Percentiles rank a stretch among this genome's conserved stretches.
These are phyloP conservation scores for Decapterus maruadsi DNA, from an alignment of 2,797 vertebrate species.

Conservation along the genomic window DNA sequence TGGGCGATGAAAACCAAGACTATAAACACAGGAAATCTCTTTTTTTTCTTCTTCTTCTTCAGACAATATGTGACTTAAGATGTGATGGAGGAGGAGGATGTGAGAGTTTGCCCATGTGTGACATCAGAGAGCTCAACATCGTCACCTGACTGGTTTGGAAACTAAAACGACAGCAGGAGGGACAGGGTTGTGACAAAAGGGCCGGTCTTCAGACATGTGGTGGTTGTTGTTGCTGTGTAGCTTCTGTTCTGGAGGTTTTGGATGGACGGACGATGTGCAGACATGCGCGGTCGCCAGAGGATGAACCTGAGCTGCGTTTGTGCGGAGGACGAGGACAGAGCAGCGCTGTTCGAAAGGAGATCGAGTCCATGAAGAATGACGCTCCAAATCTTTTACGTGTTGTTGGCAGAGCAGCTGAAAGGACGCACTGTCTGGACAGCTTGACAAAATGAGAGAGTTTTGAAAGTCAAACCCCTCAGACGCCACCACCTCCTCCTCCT, in stretches of 20 bases:
- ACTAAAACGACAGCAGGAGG: too few relatives aligned
- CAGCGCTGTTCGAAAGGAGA: constrained; percentile 13
- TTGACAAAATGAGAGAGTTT: constrained; percentile 45
- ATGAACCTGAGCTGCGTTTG: not conserved
- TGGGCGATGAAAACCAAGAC: constrained; percentile 1
- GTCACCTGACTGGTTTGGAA: not conserved
- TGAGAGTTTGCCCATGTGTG: not conserved
- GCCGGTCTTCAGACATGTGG: not conserved
- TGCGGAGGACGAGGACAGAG: not conserved
- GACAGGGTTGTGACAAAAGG: not conserved
- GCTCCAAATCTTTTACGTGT: constrained; percentile 26
- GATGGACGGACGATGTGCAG: not conserved
- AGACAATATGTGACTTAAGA: not conserved
- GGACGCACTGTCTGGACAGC: constrained; percentile 29
- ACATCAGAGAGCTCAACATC: not conserved
- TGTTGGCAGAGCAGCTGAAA: constrained; percentile 31
- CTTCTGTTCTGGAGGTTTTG: not conserved
- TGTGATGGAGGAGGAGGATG: not conserved
- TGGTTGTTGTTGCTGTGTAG: not conserved
- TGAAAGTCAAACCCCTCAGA: constrained; percentile 65
- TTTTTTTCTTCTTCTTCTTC: not conserved
- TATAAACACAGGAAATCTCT: not conserved
- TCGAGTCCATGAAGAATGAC: constrained; percentile 40
- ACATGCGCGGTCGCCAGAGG: not conserved
- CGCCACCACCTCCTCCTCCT: not conserved